These are phyloP conservation scores for Galaxias olidus DNA, from an alignment of 2,797 vertebrate genomes.

Conservation along the genomic window DNA sequence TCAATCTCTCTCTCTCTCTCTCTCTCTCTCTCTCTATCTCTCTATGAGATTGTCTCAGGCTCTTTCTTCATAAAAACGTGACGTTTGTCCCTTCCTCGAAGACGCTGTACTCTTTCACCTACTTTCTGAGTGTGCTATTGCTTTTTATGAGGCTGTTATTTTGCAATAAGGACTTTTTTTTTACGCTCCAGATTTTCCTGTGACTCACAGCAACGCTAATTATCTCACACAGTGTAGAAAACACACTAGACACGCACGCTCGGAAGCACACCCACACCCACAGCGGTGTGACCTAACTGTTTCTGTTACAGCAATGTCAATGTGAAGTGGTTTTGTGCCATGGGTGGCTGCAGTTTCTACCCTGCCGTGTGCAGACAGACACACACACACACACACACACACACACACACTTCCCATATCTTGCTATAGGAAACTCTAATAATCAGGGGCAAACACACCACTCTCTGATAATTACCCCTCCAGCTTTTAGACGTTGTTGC, in stretches of 20 bases:
- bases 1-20: slow-evolving; percentile 9
- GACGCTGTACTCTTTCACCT: too few species aligned
- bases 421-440: not conserved
- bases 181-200: slow-evolving; percentile 8
- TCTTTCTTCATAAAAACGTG: slow-evolving; percentile 44
- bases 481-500: not conserved
- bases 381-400: not conserved
- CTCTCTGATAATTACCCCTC: not conserved
- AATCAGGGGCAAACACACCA: slow-evolving; percentile 5
- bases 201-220: slow-evolving; percentile 4
- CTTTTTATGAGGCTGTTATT: slow-evolving; percentile 26
- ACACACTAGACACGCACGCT: too few species aligned
- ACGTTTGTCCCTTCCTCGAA: not conserved
- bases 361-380: not conserved
- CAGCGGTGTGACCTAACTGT: too few species aligned
- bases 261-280: slow-evolving; percentile 20
- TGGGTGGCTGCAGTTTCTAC: not conserved
- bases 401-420: not conserved
- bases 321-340: too few species aligned
- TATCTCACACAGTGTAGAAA: not conserved
- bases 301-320: too few species aligned
- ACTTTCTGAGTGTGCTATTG: slow-evolving; percentile 32
- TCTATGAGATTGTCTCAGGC: slow-evolving; percentile 45
- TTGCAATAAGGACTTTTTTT: slow-evolving; percentile 25
- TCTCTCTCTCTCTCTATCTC: slow-evolving; percentile 15